Evolutionary conservation across 2,888 invertebrate species (phyloP).

Genomic region (Hypsopygia costalis): DNA sequence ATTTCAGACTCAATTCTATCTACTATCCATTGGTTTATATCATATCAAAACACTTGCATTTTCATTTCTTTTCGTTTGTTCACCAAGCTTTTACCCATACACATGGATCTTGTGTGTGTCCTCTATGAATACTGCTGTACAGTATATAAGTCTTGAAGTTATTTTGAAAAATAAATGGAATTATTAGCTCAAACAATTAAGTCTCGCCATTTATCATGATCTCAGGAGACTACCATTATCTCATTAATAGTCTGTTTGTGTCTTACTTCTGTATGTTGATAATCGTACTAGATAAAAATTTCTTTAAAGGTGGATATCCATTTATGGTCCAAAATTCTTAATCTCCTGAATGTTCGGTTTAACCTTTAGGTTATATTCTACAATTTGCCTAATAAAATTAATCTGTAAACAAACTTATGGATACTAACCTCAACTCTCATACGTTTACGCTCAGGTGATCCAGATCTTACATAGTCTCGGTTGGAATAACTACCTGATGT

Average conservation of each 20-base stretch:
- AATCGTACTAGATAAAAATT: no score
- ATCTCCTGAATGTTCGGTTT: no score
- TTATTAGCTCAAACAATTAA: neutral
- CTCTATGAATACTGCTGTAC: neutral
- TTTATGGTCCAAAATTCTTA: no score
- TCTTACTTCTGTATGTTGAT: no score
- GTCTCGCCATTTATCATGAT: neutral
- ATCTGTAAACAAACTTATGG: slow-evolving; percentile 5
- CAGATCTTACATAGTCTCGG: slow-evolving; percentile 78
- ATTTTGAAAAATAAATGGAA: neutral
- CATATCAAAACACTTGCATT: neutral
- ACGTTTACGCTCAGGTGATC: slow-evolving; percentile 83
- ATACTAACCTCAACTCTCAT: slow-evolving; percentile 82
- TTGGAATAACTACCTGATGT: slow-evolving; percentile 69
- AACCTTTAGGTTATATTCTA: no score
- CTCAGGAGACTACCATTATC: neutral
- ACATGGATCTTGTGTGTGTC: neutral
- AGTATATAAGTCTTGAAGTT: no score
- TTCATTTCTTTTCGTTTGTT: no score
- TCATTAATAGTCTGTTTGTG: no score
- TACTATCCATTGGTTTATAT: neutral
- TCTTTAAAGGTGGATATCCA: no score
- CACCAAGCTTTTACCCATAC: neutral
- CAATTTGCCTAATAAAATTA: neutral
- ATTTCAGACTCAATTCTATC: neutral